Evolutionary conservation across 1,140 invertebrate genomes (phyloP).

Genomic region (Drosophila virilis): DNA sequence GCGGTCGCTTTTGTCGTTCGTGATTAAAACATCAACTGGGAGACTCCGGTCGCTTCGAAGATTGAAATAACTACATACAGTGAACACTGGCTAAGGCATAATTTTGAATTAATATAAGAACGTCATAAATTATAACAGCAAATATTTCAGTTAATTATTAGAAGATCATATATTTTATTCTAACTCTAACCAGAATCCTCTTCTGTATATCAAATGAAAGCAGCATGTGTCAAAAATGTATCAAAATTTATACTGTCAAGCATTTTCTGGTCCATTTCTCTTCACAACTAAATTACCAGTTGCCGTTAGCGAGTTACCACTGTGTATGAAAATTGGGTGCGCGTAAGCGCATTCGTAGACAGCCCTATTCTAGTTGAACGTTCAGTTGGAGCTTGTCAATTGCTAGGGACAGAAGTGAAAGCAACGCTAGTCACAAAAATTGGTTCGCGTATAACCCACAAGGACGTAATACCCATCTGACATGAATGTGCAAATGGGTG

Average conservation of each 20-base stretch:
- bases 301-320: neutral
- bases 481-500: slow-evolving; percentile 60
- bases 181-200: neutral
- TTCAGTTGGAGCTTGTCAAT: slow-evolving; percentile 66
- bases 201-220: neutral
- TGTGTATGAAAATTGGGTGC: slow-evolving; percentile 16
- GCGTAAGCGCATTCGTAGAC: slow-evolving; percentile 35
- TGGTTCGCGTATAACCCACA: neutral
- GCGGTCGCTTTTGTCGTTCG: slow-evolving; percentile 45
- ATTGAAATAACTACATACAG: slow-evolving; percentile 36
- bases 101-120: neutral
- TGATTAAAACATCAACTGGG: slow-evolving; percentile 58
- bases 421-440: slow-evolving; percentile 7
- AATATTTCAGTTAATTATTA: no score
- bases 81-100: neutral
- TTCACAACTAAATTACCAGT: no score
- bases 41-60: slow-evolving; percentile 46
- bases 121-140: no score
- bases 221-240: no score
- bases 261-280: no score
- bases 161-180: no score
- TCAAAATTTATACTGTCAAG: no score
- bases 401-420: slow-evolving; percentile 55
- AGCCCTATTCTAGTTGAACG: slow-evolving; percentile 26
- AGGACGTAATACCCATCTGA: neutral